Percentiles rank a stretch among this genome's conserved stretches.
These are phyloP conservation scores for Chymomyza procnemis DNA, from an alignment of 2,888 invertebrate genomes.

Conservation along the genomic window DNA sequence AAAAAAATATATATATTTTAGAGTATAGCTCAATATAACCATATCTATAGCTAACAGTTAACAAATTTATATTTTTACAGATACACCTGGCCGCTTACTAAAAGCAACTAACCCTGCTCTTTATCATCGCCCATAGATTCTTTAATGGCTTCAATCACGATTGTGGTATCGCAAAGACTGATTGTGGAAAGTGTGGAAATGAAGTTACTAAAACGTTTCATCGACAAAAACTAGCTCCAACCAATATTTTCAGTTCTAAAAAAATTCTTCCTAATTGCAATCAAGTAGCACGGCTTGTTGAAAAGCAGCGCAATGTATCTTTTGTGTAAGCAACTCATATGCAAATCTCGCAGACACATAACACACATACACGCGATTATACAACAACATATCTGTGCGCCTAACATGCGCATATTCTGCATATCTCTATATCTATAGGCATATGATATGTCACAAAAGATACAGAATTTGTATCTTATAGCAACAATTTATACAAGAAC, in stretches of 20 bases:
- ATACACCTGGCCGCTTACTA: too few relatives aligned
- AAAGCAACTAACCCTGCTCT: too few relatives aligned
- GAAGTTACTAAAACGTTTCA: too few relatives aligned
- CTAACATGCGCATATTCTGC: conserved; percentile 46
- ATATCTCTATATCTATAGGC: conserved; percentile 9
- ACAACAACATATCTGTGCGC: conserved; percentile 7
- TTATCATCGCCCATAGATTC: too few relatives aligned
- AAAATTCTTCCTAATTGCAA: neutral
- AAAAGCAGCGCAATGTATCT: neutral
- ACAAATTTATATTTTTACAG: too few relatives aligned
- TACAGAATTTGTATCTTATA: conserved; percentile 26
- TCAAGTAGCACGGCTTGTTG: neutral
- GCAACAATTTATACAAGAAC: conserved; percentile 51
- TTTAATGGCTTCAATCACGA: too few relatives aligned
- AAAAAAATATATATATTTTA: too few relatives aligned
- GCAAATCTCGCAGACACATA: conserved; percentile 48
- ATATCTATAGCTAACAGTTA: too few relatives aligned
- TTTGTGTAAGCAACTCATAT: conserved; percentile 19
- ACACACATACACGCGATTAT: conserved; percentile 12
- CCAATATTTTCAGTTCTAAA: neutral
- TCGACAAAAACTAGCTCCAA: neutral
- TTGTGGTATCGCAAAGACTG: too few relatives aligned
- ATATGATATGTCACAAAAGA: conserved; percentile 1
- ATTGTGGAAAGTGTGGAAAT: too few relatives aligned
- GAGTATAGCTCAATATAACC: too few relatives aligned